Base-by-base conservation (phyloP, 2,113 vertebrate species). In the Notarius lentiginosus region DNA sequence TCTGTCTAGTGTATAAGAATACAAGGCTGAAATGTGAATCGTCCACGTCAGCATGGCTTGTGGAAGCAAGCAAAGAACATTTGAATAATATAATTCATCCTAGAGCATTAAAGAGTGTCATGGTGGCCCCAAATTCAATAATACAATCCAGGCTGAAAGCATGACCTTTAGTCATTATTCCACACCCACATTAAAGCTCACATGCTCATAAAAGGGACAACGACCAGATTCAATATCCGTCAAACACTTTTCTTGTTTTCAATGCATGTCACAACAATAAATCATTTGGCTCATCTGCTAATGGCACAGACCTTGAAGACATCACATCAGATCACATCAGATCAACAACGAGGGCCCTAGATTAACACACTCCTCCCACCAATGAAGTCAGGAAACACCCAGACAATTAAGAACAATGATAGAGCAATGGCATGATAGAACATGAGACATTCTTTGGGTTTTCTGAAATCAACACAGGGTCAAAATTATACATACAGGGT, bases 11-110 rank as follows among this genome's bases (percentile, higher is more conserved):
- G 73, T 17, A 60, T 49, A 70, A 82, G 81, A 82, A 87, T 76
- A 80, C 60, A 55, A 79, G 49, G 49, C 27, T 82, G 61, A 87
- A 82, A 60, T 72, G 27, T 60, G 81, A 84, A 81, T 51, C 4
- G 83, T 86, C 86, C 89, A 89, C 86, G 47, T 89, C 89, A 89
- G 80, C 88, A 87, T 22, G 22, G 51, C 77, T 60, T 49, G 66
- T 70, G 72, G 79, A 47, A 55, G 41, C 65, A 53, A 75, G 22
- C 49, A 65, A 66, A 24, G 51, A 84, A 27, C 41, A 53, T 76
- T 61, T 20, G 58, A 22, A 79, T 65, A 76, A 81, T 79, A 82
- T 55, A 53, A 65, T 51, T 75, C 41, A 75, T 47, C 30, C 60
- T 72, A 41, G 56, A 80, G 55, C n/a, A 73, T 73, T 65, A 66